Percentiles rank a stretch among this genome's conserved stretches.
These are phyloP conservation scores for Ursus arctos DNA, from an alignment of 2,113 vertebrate genomes.

Conservation along the genomic window DNA sequence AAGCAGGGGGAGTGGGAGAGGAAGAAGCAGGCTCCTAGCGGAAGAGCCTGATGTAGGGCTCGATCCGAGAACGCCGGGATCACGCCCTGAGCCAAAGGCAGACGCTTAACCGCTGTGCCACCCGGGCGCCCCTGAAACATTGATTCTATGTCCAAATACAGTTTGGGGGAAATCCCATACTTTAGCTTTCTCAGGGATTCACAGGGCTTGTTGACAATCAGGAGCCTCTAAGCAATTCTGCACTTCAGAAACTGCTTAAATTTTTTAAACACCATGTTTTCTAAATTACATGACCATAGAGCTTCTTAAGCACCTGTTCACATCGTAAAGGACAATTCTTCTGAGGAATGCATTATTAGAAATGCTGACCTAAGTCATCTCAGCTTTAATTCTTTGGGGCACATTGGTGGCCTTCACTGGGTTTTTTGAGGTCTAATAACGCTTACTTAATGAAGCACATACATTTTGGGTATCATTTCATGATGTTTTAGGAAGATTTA, in stretches of 20 bases:
- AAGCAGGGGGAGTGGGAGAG: no score
- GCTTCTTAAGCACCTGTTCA: neutral
- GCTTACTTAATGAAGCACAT: neutral
- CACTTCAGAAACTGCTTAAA: neutral
- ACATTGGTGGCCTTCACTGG: neutral
- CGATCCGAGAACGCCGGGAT: no score
- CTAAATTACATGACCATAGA: neutral
- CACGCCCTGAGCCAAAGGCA: no score
- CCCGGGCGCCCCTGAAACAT: neutral
- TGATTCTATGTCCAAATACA: neutral
- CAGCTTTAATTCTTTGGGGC: neutral
- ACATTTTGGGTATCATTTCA: neutral
- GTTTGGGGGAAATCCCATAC: neutral
- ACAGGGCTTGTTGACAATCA: neutral
- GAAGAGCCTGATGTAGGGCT: no score
- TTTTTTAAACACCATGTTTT: neutral
- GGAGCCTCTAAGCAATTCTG: neutral
- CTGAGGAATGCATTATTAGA: neutral
- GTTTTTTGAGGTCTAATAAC: neutral
- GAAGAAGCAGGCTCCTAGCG: no score
- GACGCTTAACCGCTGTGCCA: no score
- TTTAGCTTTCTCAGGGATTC: neutral
- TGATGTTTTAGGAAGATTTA: neutral
- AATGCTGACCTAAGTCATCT: neutral
- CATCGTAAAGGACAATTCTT: conserved; percentile 1